phyloP scores from a whole-genome alignment of 2,888 invertebrate species.

The Sinohyriopsis cumingii region DNA sequence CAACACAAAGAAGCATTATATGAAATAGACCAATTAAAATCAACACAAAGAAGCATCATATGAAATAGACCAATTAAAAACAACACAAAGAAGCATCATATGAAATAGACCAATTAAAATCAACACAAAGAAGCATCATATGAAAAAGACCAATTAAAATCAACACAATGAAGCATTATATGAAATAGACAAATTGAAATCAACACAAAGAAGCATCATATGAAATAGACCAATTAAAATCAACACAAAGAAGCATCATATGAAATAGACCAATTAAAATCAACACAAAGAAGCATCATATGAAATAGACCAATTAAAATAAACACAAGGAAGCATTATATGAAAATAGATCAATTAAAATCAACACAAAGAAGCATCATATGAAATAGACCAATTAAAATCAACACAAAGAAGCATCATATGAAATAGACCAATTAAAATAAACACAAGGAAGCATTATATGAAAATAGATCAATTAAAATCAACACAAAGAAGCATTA shows the following conservation, averaged over 20 bases:
- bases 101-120: slow-evolving; percentile 5
- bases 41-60: slow-evolving; percentile 36
- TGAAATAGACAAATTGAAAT: slow-evolving; percentile 5
- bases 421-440: background rate
- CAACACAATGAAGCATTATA: too few species aligned
- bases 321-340: slow-evolving; percentile 35
- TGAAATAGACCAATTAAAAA: background rate
- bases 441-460: too few species aligned
- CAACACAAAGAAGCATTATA: slow-evolving; percentile 31
- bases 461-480: slow-evolving; percentile 4
- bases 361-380: slow-evolving; percentile 47
- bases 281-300: slow-evolving; percentile 31
- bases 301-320: background rate
- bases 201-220: slow-evolving; percentile 17
- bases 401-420: slow-evolving; percentile 44
- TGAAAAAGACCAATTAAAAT: background rate
- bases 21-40: background rate
- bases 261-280: background rate
- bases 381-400: slow-evolving; percentile 4
- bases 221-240: background rate
- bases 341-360: background rate
- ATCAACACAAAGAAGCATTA: slow-evolving; percentile 16
- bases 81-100: slow-evolving; percentile 47
- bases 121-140: slow-evolving; percentile 42
- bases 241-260: too few species aligned